A percentile compares a stretch with the other conserved stretches of the same genome.
Conservation (phyloP, 1,140 invertebrate species). For the Drosophila ohnishii region DNA sequence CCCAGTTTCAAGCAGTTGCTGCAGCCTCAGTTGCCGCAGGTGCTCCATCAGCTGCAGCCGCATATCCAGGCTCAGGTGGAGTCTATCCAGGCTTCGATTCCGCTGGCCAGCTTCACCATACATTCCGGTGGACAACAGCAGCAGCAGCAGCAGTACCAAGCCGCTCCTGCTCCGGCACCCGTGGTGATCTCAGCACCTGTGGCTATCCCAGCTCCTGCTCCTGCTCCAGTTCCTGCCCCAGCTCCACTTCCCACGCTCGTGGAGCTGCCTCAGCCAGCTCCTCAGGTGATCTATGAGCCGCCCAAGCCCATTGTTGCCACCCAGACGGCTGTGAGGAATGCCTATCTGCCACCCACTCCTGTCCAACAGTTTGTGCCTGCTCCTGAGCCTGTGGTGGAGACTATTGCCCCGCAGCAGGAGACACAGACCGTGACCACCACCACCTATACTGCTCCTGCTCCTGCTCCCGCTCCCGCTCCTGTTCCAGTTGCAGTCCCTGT, state of each 20-base stretch:
- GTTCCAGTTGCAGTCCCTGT: constrained; percentile 21
- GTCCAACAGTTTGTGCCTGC: constrained; percentile 51
- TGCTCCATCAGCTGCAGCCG: constrained; percentile 32
- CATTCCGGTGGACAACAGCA: constrained; percentile 39
- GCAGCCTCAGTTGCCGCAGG: constrained; percentile 31
- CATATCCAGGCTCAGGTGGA: constrained; percentile 50
- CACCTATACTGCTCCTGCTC: constrained; percentile 8
- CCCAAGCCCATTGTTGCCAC: constrained; percentile 44
- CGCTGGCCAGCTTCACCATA: constrained; percentile 63
- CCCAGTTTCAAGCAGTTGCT: constrained; percentile 38
- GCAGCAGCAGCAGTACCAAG: constrained; percentile 4
- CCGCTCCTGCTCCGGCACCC: background rate
- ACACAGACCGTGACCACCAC: constrained; percentile 10
- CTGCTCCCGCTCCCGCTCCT: background rate
- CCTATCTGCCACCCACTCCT: constrained; percentile 52
- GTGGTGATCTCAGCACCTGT: constrained; percentile 4
- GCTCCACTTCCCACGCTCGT: background rate
- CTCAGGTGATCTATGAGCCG: constrained; percentile 51
- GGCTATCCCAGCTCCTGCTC: constrained; percentile 1
- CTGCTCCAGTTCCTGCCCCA: background rate
- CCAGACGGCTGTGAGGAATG: constrained; percentile 42
- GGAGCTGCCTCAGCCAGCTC: constrained; percentile 5
- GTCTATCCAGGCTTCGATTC: constrained; percentile 60
- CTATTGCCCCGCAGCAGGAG: constrained; percentile 24
- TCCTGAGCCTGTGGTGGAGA: constrained; percentile 23